Evolutionary conservation across 2,888 invertebrate species (phyloP), one percentile per base, ranked within the genome.

Genomic region (Parnassius orleans): DNA sequence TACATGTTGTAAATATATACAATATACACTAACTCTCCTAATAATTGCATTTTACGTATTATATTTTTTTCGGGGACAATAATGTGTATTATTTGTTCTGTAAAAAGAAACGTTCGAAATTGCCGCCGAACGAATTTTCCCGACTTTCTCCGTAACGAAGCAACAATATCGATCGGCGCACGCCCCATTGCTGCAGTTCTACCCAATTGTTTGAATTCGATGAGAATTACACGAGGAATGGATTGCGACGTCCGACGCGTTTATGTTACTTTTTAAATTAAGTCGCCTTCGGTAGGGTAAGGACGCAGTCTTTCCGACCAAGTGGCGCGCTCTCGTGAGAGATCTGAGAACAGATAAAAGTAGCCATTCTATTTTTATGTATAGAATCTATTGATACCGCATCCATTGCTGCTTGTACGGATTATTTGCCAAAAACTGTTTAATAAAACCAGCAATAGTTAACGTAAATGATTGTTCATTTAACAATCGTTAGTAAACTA

Each of bases 271-370:
- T 72, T 75, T 76, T 81, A 81, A 80, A 80, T 83, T 82, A 78
- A 84, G 83, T 80, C 79, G 75, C 79, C 77, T 76, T 77, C 76
- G 83, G 81, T 84, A 84, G 79, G 79, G 86, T 85, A 86, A 87
- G 83, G 87, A 85, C 84, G 81, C 84, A 86, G 84, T 83, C 80
- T 78, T 75, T 76, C 78, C 83, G 80, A 78, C 81, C 89, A 84
- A 90, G 90, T 90, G 83, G 90, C 90, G 90, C 90, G 80, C 90
- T 91, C 90, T 91, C 79, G 89, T 85, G 90, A 88, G 84, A 88
- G 85, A 89, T 87, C 80, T 81, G 81, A 81, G 87, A 85, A 88
- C 84, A 84, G 86, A 89, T 88, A 88, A 87, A 84, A 86, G 75
- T 83, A 75, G 74, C 74, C 76, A 46, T 74, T 68, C 69, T 70